Evolutionary conservation across 2,888 invertebrate genomes (phyloP).

Genomic region (Volucella zonaria): DNA sequence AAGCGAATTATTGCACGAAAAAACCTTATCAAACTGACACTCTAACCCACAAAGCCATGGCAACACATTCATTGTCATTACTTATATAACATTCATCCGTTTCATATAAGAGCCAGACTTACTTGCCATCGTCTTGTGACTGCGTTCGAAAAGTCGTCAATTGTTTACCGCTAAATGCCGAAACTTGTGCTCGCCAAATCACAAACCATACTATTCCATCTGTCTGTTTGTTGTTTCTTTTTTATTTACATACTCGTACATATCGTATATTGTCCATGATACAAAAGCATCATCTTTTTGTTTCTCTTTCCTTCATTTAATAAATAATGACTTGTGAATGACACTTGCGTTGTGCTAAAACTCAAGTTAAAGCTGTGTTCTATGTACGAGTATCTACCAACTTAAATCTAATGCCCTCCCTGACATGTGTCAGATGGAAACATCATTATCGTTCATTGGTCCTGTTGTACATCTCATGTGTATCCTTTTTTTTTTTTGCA

Average conservation of each 20-base stretch:
- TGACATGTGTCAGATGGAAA: constrained; percentile 29
- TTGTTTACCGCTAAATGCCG: not conserved
- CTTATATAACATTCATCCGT: too few species aligned
- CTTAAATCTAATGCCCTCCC: constrained; percentile 3
- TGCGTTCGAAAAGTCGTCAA: too few species aligned
- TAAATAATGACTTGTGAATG: constrained; percentile 39
- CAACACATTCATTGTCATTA: too few species aligned
- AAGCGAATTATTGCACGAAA: too few species aligned
- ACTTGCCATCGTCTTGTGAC: too few species aligned
- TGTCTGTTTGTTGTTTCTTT: not conserved
- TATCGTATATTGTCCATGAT: too few species aligned
- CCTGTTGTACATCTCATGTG: not conserved
- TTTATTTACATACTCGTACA: not conserved
- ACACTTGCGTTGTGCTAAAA: constrained; percentile 47
- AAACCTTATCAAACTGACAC: too few species aligned
- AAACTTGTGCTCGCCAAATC: not conserved
- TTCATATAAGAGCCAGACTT: too few species aligned
- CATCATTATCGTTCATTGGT: constrained; percentile 3
- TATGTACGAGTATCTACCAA: not conserved
- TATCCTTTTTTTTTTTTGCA: not conserved
- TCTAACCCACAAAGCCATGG: too few species aligned
- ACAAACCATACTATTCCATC: not conserved
- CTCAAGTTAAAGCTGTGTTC: constrained; percentile 21
- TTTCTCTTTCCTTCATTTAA: constrained; percentile 4
- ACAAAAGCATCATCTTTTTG: too few species aligned